Base-by-base conservation (phyloP, 2,888 invertebrate species). In the Lycaena phlaeas region DNA sequence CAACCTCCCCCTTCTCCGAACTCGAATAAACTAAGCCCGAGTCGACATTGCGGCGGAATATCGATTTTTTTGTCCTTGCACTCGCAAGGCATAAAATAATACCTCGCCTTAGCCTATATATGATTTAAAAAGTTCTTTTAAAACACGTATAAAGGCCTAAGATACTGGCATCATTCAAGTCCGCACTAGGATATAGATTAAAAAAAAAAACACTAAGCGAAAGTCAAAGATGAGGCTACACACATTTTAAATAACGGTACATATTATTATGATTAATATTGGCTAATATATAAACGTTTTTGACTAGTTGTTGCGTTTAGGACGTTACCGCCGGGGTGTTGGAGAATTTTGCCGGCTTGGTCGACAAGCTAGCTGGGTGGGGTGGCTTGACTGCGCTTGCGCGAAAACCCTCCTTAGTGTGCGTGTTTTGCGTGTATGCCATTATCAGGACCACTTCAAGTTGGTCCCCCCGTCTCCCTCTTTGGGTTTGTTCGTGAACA, bases 321-420 rank as follows among this genome's bases (percentile, higher is more conserved):
- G 60, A 62, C 67, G 61, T 67, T 64, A 68, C 72, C 68, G 56
- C 73, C 59, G 67, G 75, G 77, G 72, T 77, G 77, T 71, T 67
- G 62, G 62, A 72, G 74, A 70, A 76, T 75, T 78, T 77, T 64
- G 79, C 81, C 81, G 82, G 81, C 62, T 71, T 59, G 56, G 60
- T 61, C 64, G 72, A 64, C 71, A 46, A 52, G 51, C 50, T 41
- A 44, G 64, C 67, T 68, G 77, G 81, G 82, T 77, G 81, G 79
- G 81, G 82, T 81, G 71, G 60, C 3, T 10, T 14, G 46, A 61
- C 47, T 63, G 74, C 82, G 82, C 45, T 60, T 77, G 81, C 82
- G 81, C 77, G 77, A 41, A 6, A 53, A 59, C 55, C 61, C 44
- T 55, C 50, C 40, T 52, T 46, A 60, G 76, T 79, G 77, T 77